A percentile compares a stretch with the other conserved stretches of the same genome.
Conservation (phyloP, 2,113 vertebrate genomes). For the Athene noctua region DNA sequence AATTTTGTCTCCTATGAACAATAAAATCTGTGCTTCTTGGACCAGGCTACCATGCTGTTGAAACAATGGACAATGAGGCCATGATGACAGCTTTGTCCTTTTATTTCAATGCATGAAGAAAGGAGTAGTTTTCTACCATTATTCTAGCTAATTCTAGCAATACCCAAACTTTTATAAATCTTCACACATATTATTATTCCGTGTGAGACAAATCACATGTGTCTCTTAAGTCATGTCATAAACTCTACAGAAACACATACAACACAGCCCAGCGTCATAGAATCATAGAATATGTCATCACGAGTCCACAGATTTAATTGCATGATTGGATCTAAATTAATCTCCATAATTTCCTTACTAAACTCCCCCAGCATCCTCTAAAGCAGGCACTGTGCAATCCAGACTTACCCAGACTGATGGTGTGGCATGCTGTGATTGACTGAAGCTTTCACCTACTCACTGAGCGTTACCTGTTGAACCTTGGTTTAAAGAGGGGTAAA, state of each 20-base stretch:
- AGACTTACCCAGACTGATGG: neutral
- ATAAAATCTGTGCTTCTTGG: neutral
- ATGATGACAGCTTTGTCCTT: neutral
- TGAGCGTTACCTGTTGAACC: neutral
- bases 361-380: neutral
- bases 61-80: neutral
- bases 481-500: slow-evolving; percentile 11
- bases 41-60: neutral
- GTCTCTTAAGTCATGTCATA: neutral
- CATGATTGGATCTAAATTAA: neutral
- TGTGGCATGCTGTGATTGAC: accelerated
- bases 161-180: neutral
- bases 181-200: neutral
- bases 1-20: neutral
- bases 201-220: neutral
- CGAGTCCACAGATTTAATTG: neutral
- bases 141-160: neutral
- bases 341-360: neutral
- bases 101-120: neutral
- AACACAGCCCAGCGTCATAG: neutral
- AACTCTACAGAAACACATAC: neutral
- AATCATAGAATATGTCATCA: neutral
- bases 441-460: accelerated
- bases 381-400: neutral
- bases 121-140: neutral